Evolutionary conservation across 2,797 vertebrate genomes (phyloP), one percentile per base, ranked within the genome.

Genomic region (Limosa lapponica): DNA sequence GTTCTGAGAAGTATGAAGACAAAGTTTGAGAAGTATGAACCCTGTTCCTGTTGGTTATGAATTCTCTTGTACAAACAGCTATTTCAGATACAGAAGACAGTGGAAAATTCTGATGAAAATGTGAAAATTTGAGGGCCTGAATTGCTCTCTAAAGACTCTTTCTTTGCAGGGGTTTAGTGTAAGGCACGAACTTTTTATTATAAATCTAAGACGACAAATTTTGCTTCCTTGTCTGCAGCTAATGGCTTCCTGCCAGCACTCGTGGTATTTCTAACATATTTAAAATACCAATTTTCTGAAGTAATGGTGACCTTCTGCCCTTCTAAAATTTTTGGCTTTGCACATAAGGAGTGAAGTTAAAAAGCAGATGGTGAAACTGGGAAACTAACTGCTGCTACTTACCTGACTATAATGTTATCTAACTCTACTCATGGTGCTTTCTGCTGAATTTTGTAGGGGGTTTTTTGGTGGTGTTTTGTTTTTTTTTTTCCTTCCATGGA

Each of bases 221-320:
- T 93, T 93, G 27, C 59, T 86, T 96, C 85, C 82, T 91, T 90
- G 48, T 89, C 66, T 93, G 41, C 5, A 89, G 75, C 61, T 67
- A 69, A 89, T 81, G 89, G 87, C 84, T 95, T 89, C 74, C 80
- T 95, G 89, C 72, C 95, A 95, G 61, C 8, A 14, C n/a, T 85
- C 57, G 80, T 57, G 71, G 77, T 96, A 94, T 95, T 96, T 88
- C 86, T 83, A 58, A 62, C 73, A 67, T 91, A 84, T 79, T 82
- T 96, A 86, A 97, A 94, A 95, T 95, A 58, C 73, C 64, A 69
- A 8, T 92, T 93, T 78, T 86, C 96, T 92, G 81, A 95, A 86
- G 87, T 86, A 88, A 91, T 16, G 28, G 71, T 82, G 51, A 58
- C 70, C 72, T 54, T 55, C 37, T 94, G 62, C 57, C 84, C 75